Conservation (phyloP, 2,113 vertebrate genomes). For the Protobothrops mucrosquamatus region DNA sequence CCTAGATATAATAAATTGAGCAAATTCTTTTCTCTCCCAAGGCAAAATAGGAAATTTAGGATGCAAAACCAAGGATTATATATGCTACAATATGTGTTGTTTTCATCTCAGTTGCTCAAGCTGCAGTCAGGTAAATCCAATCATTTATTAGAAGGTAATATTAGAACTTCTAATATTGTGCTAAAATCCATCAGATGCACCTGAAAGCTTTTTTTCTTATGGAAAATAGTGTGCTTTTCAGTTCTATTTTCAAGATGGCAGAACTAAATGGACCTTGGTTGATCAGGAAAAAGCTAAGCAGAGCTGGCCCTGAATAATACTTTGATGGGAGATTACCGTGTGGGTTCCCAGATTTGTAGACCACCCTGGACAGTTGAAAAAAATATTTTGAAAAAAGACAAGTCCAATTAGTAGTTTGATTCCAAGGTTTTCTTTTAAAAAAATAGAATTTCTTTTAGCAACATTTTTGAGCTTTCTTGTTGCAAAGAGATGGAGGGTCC, state of each 20-base stretch:
- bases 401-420: background rate
- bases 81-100: background rate
- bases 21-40: background rate
- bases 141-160: background rate
- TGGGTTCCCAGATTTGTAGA: background rate
- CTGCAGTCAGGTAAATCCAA: background rate
- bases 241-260: background rate
- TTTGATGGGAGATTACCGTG: background rate
- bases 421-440: background rate
- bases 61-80: conserved; percentile 1
- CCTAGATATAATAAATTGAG: background rate
- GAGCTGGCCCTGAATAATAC: background rate
- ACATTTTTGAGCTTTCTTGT: background rate
- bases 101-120: background rate
- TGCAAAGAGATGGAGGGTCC: background rate
- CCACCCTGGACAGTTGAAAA: background rate
- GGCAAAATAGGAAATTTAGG: background rate
- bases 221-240: background rate
- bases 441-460: background rate
- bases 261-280: background rate
- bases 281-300: background rate
- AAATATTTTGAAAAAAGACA: background rate
- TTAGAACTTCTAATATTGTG: background rate
- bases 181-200: background rate
- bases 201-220: background rate